Evolutionary conservation across 2,888 invertebrate species (phyloP).

Genomic region (Cataglyphis cursor): DNA sequence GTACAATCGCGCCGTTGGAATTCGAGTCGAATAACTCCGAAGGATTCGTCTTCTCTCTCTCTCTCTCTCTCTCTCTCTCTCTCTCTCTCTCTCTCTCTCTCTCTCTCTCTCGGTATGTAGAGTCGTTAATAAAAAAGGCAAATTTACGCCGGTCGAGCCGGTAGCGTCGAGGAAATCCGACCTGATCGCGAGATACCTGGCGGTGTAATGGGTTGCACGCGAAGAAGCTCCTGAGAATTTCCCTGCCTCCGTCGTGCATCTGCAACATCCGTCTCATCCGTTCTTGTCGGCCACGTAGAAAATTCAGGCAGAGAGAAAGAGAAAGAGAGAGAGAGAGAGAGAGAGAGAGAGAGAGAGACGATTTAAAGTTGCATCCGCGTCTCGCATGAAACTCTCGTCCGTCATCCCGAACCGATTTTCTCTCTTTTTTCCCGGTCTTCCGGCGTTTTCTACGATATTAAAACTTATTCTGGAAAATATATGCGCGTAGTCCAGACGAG

Average conservation of each 20-base stretch:
- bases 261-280: constrained; percentile 39
- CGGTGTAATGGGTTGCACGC: constrained; percentile 64
- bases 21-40: constrained; percentile 72
- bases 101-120: not conserved
- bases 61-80: constrained; percentile 33
- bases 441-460: constrained; percentile 57
- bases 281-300: constrained; percentile 9
- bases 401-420: constrained; percentile 18
- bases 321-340: not conserved
- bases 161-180: constrained; percentile 74
- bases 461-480: constrained; percentile 65
- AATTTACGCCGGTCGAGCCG: constrained; percentile 73
- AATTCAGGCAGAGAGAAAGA: constrained; percentile 47
- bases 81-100: constrained; percentile 50
- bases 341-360: constrained; percentile 47
- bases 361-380: constrained; percentile 64
- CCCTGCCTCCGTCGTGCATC: constrained; percentile 12
- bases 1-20: constrained; percentile 13
- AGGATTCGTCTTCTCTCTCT: constrained; percentile 67
- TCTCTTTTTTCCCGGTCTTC: not conserved
- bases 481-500: constrained; percentile 30
- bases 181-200: constrained; percentile 66
- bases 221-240: constrained; percentile 56
- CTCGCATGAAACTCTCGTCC: constrained; percentile 56
- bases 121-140: constrained; percentile 79